phyloP scores from a whole-genome alignment of 1,140 invertebrate species.

The Trichonephila inaurata region DNA sequence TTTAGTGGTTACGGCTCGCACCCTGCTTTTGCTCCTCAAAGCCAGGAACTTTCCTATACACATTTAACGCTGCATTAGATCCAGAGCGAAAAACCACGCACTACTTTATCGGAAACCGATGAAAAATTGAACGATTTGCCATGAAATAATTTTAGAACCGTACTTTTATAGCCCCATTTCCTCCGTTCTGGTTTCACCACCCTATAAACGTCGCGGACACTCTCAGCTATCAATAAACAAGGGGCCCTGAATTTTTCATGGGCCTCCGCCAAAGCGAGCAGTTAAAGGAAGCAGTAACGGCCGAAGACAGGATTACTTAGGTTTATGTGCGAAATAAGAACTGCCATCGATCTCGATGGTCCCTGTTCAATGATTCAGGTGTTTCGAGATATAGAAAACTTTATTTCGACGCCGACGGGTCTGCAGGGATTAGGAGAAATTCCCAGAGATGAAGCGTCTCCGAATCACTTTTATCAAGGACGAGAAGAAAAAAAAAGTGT shows the following conservation, averaged over 20 bases:
- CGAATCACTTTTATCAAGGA: neutral
- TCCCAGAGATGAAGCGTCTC: neutral
- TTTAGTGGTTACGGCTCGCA: neutral
- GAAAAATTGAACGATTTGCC: conserved; percentile 71
- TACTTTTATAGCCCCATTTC: conserved; percentile 61
- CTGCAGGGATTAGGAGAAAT: neutral
- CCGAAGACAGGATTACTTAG: conserved; percentile 51
- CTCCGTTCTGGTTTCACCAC: conserved; percentile 57
- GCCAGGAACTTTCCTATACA: neutral
- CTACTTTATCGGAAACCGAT: conserved; percentile 62
- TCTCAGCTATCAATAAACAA: conserved; percentile 65
- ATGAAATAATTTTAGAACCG: conserved; percentile 68
- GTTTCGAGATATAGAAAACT: conserved; percentile 42
- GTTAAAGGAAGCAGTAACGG: conserved; percentile 46
- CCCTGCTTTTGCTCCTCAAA: neutral
- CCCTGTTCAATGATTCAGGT: conserved; percentile 50
- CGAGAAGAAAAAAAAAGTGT: neutral
- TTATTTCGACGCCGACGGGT: conserved; percentile 14
- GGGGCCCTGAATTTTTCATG: conserved; percentile 68
- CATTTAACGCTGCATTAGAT: conserved; percentile 57
- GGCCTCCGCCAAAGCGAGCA: neutral
- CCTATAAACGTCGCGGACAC: conserved; percentile 67
- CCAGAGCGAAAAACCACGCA: neutral
- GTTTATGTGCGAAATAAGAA: conserved; percentile 63
- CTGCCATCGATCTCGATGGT: conserved; percentile 36